Conservation (phyloP, 2,888 invertebrate species). For the Euphydryas editha region DNA sequence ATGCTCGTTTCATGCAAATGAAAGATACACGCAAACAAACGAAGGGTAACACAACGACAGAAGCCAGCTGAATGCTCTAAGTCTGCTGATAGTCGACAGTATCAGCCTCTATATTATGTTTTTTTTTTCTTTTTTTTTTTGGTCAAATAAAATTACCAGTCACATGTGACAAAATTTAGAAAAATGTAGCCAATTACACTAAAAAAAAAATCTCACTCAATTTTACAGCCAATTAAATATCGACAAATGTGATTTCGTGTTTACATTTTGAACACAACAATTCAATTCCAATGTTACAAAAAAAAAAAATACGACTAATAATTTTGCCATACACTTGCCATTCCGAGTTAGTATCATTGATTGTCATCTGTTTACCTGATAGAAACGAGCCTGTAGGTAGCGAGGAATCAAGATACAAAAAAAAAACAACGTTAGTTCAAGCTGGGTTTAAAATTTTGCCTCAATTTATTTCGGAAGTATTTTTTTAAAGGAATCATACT, state of each 20-base stretch:
- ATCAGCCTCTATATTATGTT: constrained; percentile 70
- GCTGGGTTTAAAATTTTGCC: constrained; percentile 48
- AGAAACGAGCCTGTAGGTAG: constrained; percentile 92
- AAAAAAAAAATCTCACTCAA: constrained; percentile 16
- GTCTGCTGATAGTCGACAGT: constrained; percentile 58
- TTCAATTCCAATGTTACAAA: constrained; percentile 61
- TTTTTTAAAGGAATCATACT: constrained; percentile 36
- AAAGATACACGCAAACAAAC: constrained; percentile 81
- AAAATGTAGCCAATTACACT: constrained; percentile 4
- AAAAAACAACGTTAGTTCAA: constrained; percentile 83
- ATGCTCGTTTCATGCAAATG: constrained; percentile 82
- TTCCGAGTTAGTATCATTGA: constrained; percentile 77
- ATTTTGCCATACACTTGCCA: constrained; percentile 81
- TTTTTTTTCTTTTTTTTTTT: constrained; percentile 64
- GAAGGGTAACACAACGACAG: constrained; percentile 75
- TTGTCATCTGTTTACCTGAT: constrained; percentile 89
- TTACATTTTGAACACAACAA: constrained; percentile 76
- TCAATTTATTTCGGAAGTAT: constrained; percentile 33
- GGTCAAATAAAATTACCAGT: not conserved
- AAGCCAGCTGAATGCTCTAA: constrained; percentile 76
- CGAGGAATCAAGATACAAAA: constrained; percentile 85
- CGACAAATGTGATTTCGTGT: constrained; percentile 56
- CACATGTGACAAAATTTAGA: not conserved
- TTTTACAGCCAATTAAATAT: constrained; percentile 70
- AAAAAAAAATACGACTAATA: constrained; percentile 74